Evolutionary conservation across 2,113 vertebrate genomes (phyloP).

Genomic region (Periophthalmodon schlosseri): DNA sequence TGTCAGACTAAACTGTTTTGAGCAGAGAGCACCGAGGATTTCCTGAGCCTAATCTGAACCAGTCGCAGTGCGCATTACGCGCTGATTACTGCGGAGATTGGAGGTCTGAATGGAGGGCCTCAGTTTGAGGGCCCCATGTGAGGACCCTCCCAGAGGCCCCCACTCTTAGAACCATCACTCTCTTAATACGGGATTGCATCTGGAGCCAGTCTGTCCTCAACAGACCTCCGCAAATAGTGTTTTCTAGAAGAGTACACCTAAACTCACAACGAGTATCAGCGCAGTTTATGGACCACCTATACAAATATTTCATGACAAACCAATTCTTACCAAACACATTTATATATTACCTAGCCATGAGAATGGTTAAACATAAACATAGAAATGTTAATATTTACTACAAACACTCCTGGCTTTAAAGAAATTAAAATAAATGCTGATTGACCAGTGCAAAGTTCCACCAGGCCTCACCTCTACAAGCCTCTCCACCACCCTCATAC

Average conservation of each 20-base stretch:
- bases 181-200: constrained; percentile 19
- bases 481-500: background rate
- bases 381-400: background rate
- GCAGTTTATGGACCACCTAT: background rate
- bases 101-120: constrained; percentile 58
- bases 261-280: background rate
- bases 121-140: constrained; percentile 52
- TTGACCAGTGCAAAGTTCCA: background rate
- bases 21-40: constrained; percentile 84
- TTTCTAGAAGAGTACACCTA: background rate
- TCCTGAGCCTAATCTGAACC: constrained; percentile 86
- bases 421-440: no score
- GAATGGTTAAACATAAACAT: background rate
- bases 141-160: constrained; percentile 35
- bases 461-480: background rate
- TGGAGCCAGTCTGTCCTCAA: constrained; percentile 46
- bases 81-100: constrained; percentile 77
- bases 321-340: background rate
- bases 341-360: background rate
- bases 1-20: constrained; percentile 84
- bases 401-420: background rate
- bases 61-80: constrained; percentile 78
- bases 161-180: constrained; percentile 28
- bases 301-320: background rate
- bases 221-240: constrained; percentile 32